phyloP scores from a whole-genome alignment of 2,888 invertebrate species.

The Zaprionus lineosus region DNA sequence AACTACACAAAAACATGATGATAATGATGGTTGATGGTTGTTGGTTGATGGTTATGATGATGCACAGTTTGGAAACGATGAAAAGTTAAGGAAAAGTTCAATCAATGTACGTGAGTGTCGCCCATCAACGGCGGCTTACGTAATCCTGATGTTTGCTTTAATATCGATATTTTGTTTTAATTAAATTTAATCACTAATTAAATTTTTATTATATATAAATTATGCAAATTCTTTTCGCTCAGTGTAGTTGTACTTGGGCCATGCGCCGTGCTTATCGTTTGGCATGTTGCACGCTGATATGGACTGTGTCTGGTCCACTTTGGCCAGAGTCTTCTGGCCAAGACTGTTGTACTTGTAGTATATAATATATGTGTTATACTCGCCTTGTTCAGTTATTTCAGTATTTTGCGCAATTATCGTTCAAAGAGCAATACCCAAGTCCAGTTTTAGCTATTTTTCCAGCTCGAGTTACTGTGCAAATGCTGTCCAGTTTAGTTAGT shows the following conservation, averaged over 20 bases:
- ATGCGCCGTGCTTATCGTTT: slow-evolving; percentile 16
- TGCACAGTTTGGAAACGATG: no score
- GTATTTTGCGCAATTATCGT: slow-evolving; percentile 70
- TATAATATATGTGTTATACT: slow-evolving; percentile 22
- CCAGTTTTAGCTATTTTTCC: slow-evolving; percentile 25
- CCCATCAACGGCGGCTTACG: no score
- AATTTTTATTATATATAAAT: no score
- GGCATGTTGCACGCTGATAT: slow-evolving; percentile 29
- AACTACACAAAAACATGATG: no score
- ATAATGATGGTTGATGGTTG: no score
- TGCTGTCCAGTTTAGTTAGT: slow-evolving; percentile 47
- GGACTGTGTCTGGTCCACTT: slow-evolving; percentile 2
- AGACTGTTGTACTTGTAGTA: slow-evolving; percentile 1
- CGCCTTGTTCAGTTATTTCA: slow-evolving; percentile 56
- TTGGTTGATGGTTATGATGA: no score
- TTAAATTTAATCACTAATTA: no score
- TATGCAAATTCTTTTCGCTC: not conserved
- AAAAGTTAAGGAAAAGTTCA: no score
- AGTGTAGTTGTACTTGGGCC: slow-evolving; percentile 1
- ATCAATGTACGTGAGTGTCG: no score
- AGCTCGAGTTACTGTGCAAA: slow-evolving; percentile 23
- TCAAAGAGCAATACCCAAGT: slow-evolving; percentile 41
- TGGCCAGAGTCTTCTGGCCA: slow-evolving; percentile 10
- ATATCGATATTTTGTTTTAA: no score
- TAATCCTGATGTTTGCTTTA: no score